These are phyloP conservation scores for Hesperophylax magnus DNA, from an alignment of 1,140 invertebrate genomes.

Conservation along the genomic window DNA sequence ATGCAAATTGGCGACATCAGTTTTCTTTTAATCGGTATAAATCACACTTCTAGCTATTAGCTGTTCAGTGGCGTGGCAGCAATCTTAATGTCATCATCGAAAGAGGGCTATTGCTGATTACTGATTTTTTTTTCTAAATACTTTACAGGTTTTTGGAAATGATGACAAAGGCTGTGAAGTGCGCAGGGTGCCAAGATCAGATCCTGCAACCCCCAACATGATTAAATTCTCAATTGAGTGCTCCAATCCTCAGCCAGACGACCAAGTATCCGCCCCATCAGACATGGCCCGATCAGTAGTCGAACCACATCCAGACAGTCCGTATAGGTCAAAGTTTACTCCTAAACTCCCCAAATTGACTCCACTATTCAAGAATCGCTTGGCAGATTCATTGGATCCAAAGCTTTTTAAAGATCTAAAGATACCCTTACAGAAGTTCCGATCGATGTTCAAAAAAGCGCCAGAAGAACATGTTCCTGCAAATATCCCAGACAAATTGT, in stretches of 20 bases:
- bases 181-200: neutral
- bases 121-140: neutral
- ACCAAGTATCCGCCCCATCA: neutral
- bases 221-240: conserved; percentile 37
- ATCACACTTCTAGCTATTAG: too few relatives aligned
- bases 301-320: neutral
- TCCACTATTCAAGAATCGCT: neutral
- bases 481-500: neutral
- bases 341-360: neutral
- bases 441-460: neutral
- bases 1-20: too few relatives aligned
- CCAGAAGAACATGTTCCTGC: neutral
- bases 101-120: neutral
- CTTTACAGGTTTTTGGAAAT: neutral
- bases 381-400: neutral
- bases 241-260: neutral
- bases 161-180: neutral
- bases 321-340: neutral
- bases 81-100: too few relatives aligned
- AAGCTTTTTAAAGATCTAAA: neutral
- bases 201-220: neutral
- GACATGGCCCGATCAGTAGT: neutral
- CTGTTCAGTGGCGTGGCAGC: too few relatives aligned
- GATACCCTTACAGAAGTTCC: neutral
- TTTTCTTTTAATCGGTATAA: too few relatives aligned